Conservation (phyloP, 1,140 invertebrate genomes). For the Penaeus indicus region DNA sequence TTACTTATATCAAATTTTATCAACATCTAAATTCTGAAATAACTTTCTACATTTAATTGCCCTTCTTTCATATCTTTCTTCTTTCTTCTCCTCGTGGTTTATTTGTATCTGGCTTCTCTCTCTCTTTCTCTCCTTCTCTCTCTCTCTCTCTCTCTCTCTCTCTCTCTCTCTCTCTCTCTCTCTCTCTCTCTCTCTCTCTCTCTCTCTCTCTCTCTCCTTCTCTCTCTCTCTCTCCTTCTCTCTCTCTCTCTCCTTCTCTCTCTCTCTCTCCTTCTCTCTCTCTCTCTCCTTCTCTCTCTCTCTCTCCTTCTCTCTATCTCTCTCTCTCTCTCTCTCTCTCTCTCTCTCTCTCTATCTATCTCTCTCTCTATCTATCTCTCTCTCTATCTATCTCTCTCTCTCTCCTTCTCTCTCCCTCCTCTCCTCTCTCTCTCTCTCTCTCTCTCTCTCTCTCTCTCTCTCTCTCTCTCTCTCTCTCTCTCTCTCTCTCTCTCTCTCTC, state of each 20-base stretch:
- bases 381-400: background rate
- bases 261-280: background rate
- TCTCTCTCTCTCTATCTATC: background rate
- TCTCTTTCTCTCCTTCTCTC: too few species aligned
- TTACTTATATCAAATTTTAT: too few species aligned
- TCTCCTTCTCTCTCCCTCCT: slow-evolving; percentile 10
- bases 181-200: background rate
- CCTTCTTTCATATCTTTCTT: too few species aligned
- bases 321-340: background rate
- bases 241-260: background rate
- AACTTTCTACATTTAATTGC: too few species aligned
- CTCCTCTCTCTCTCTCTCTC: slow-evolving; percentile 13
- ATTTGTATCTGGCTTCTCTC: too few species aligned
- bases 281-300: background rate
- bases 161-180: background rate
- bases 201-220: background rate
- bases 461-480: too few species aligned
- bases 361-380: slow-evolving; percentile 1
- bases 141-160: background rate
- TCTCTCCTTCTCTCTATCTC: background rate
- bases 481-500: too few species aligned
- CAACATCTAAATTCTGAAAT: too few species aligned
- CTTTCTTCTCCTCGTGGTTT: too few species aligned
- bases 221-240: background rate
- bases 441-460: background rate